Evolutionary conservation across 2,797 vertebrate species (phyloP).

Genomic region (Oreochromis grahami): DNA sequence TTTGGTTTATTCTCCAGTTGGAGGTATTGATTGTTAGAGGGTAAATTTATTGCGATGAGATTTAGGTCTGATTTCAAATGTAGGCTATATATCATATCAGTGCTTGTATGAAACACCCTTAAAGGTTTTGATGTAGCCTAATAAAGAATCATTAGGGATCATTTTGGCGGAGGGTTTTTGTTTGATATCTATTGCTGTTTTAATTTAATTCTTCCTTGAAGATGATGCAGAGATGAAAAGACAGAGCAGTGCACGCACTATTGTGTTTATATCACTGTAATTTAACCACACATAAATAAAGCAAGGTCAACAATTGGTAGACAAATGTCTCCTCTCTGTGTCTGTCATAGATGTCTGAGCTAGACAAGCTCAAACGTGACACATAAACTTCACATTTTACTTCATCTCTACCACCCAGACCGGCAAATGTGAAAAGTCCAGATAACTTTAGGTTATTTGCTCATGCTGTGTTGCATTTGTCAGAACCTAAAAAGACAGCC

Average conservation of each 20-base stretch:
- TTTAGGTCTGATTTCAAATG: neutral
- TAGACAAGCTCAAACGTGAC: constrained; percentile 78
- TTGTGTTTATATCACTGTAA: neutral
- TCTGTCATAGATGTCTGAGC: constrained; percentile 79
- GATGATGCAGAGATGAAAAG: neutral
- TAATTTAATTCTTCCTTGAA: neutral
- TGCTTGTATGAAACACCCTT: neutral
- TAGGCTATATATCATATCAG: neutral
- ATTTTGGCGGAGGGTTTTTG: neutral
- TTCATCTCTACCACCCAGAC: constrained; percentile 55
- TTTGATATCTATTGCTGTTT: neutral
- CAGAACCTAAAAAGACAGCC: neutral
- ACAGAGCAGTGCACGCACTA: fast-evolving
- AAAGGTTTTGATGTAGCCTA: neutral
- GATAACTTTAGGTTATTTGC: neutral
- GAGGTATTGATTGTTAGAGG: neutral
- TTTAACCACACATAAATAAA: neutral
- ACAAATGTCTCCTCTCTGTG: constrained; percentile 59
- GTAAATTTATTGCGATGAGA: neutral
- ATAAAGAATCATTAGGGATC: neutral
- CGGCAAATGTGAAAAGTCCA: neutral
- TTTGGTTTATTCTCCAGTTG: neutral
- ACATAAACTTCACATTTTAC: constrained; percentile 71
- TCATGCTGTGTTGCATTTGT: neutral
- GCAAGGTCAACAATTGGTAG: neutral